Evolutionary conservation across 2,797 vertebrate genomes (phyloP).

Genomic region (Diglossa cyanea): DNA sequence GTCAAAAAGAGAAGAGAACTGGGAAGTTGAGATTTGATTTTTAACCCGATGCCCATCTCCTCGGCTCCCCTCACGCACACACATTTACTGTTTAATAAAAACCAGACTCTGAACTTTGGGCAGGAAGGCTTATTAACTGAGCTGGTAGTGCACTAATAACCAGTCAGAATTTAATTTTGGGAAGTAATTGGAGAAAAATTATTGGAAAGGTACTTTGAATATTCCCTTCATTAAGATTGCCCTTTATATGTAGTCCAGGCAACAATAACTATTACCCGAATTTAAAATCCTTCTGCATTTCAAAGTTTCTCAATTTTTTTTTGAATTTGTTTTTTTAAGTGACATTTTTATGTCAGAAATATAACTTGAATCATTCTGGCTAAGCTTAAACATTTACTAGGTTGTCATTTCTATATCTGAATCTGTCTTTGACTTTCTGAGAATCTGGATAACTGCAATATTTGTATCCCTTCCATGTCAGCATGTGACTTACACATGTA

Average conservation of each 20-base stretch:
- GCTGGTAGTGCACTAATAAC: background rate
- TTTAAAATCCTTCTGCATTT: background rate
- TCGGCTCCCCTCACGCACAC: accelerated
- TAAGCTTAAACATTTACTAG: background rate
- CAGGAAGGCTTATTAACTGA: background rate
- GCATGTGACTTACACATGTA: background rate
- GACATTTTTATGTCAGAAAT: background rate
- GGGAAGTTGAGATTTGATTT: background rate
- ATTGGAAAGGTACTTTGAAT: background rate
- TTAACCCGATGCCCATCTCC: background rate
- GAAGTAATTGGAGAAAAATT: background rate
- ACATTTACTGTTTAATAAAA: background rate
- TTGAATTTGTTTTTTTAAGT: background rate
- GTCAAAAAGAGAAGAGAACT: background rate
- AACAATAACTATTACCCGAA: background rate
- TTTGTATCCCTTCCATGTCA: background rate
- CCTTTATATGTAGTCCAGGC: background rate
- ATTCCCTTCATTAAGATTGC: background rate
- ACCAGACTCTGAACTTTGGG: background rate
- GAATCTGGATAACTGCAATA: background rate
- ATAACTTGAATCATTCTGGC: background rate
- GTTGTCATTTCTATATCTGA: background rate
- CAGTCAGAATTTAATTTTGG: background rate
- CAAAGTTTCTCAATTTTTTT: background rate
- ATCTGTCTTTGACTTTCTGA: background rate